Conservation (phyloP, 2,113 vertebrate species). For the Ptychochromis oligacanthus region DNA sequence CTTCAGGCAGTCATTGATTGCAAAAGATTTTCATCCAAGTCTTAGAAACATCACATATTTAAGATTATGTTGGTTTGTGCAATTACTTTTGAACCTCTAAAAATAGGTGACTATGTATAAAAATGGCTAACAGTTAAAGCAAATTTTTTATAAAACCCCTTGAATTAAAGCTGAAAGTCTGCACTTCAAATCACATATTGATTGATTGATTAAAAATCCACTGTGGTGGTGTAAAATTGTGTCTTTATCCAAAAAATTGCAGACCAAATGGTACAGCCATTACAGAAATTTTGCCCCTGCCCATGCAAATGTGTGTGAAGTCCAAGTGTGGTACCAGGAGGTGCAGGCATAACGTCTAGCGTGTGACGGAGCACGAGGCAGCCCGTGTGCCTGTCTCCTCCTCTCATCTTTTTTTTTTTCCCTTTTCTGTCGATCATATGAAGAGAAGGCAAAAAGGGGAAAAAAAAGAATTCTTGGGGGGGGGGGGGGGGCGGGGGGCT, state of each 20-base stretch:
- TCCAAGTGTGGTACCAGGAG: constrained; percentile 60
- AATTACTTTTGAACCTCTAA: no score
- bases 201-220: not conserved
- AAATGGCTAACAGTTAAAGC: no score
- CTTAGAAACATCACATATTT: no score
- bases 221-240: not conserved
- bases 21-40: no score
- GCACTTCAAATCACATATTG: no score
- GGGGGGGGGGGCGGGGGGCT: constrained; percentile 16
- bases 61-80: no score
- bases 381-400: constrained; percentile 34
- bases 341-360: constrained; percentile 31
- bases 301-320: not conserved
- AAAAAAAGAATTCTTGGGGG: not conserved
- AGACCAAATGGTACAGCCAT: not conserved
- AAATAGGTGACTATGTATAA: no score
- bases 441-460: constrained; percentile 14
- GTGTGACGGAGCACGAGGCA: constrained; percentile 66
- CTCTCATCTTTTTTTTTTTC: not conserved
- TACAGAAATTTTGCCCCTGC: not conserved
- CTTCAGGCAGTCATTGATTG: no score
- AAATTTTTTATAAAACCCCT: no score
- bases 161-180: no score
- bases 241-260: not conserved
- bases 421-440: not conserved